Conservation (phyloP, 2,888 invertebrate genomes). For the Drosophila algonquin region DNA sequence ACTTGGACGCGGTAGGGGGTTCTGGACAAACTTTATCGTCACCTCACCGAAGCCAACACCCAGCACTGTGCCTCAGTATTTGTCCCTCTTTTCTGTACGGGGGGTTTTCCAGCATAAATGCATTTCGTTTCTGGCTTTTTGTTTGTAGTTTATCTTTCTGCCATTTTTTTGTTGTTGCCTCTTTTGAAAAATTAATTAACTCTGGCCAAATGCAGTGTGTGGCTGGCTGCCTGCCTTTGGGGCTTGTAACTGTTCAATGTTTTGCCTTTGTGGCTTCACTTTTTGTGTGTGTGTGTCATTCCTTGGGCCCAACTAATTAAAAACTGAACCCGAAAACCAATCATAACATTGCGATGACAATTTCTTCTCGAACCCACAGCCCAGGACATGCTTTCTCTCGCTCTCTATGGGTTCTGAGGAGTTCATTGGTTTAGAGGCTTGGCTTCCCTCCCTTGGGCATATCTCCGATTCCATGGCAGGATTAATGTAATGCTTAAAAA, state of each 20-base stretch:
- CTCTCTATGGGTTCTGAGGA: neutral
- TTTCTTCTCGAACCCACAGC: constrained; percentile 1
- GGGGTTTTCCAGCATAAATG: constrained; percentile 41
- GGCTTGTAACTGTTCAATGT: constrained; percentile 11
- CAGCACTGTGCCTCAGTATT: constrained; percentile 18
- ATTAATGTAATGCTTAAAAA: neutral
- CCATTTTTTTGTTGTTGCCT: neutral
- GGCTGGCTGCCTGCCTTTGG: constrained; percentile 18
- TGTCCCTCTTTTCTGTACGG: constrained; percentile 28
- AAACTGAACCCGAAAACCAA: constrained; percentile 61
- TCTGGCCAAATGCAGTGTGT: constrained; percentile 24
- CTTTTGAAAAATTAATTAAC: constrained; percentile 59
- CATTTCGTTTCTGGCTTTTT: constrained; percentile 49
- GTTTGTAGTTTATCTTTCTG: neutral
- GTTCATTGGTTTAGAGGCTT: neutral
- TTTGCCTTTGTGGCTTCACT: constrained; percentile 49
- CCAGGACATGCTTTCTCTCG: neutral
- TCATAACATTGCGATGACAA: constrained; percentile 58
- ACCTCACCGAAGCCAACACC: constrained; percentile 32
- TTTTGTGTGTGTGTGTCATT: constrained; percentile 28
- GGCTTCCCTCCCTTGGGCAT: too few relatives aligned
- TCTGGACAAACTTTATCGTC: constrained; percentile 43
- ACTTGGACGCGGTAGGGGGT: constrained; percentile 9
- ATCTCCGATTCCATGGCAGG: too few relatives aligned
- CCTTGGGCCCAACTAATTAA: constrained; percentile 65